Evolutionary conservation across 2,797 vertebrate species (phyloP), one percentile per base, ranked within the genome.

Genomic region (Lacerta agilis): DNA sequence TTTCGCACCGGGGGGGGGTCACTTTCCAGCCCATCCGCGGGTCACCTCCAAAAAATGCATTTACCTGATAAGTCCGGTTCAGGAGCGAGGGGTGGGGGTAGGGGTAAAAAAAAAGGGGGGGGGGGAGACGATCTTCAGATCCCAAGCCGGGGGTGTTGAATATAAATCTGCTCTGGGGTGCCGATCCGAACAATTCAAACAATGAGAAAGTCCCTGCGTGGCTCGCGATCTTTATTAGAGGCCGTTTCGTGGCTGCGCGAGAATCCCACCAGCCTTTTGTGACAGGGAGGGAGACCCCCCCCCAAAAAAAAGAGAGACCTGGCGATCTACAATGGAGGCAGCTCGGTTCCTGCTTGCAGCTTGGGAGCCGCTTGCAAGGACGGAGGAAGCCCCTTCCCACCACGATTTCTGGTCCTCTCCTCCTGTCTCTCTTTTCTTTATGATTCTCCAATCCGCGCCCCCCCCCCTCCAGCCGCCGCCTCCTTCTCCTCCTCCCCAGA

Each of bases 391-490:
- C 69, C 17, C 29, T 38, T 23, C 36, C 69, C 49, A 8, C 75
- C 75, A 20, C 77, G 36, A 61, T 69, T 67, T 29, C 72, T 7
- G 85, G 29, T 87, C 43, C 33, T 15, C 45, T 20, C 77, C 36
- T 13, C 38, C 61, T 85, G 33, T 20, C 83, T 43, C 27, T 64
- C 71, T 85, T 81, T 85, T 69, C 86, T 87, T 87, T 81, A 85
- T 77, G 78, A 85, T 87, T 78, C 89, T 71, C 89, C 86, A 29
- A 82, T 73, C 49, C 77, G 61, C 88, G 43, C 73, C 41, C n/a
- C 1, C 49, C 3, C 38, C 41, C 85, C 85, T 78, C 11, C 13
- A 55, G 49, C 49, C 78, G 49, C 49, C 78, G 17, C 69, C 89
- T 45, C 83, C 83, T n/a, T n/a, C n/a, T 61, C 78, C 41, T 58